Percentiles rank a stretch among this genome's conserved stretches.
These are phyloP conservation scores for Laupala kohalensis DNA, from an alignment of 1,140 invertebrate species.

Conservation along the genomic window DNA sequence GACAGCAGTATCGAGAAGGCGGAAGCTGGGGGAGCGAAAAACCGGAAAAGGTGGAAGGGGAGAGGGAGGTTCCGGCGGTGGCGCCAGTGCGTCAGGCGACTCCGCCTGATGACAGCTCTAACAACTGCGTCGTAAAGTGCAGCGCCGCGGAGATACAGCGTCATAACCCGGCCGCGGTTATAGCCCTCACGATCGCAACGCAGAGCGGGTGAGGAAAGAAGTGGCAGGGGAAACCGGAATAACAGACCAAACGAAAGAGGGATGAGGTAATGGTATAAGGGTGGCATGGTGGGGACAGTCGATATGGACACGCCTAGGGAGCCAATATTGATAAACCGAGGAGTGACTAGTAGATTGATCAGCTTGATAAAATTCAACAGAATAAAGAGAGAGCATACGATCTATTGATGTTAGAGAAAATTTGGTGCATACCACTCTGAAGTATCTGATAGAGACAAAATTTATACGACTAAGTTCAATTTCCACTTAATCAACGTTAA, in stretches of 20 bases:
- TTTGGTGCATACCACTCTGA: too few relatives aligned
- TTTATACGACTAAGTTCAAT: too few relatives aligned
- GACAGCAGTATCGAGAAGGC: too few relatives aligned
- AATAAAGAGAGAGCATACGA: too few relatives aligned
- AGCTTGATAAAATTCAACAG: too few relatives aligned
- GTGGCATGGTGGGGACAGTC: background rate
- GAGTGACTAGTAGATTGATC: too few relatives aligned
- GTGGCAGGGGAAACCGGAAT: background rate
- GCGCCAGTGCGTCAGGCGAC: too few relatives aligned
- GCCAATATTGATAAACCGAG: too few relatives aligned
- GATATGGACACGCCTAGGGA: background rate
- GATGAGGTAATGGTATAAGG: too few relatives aligned
- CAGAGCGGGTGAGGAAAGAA: background rate
- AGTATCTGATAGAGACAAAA: too few relatives aligned
- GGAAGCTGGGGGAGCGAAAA: background rate
- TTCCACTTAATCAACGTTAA: too few relatives aligned
- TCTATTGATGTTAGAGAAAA: too few relatives aligned
- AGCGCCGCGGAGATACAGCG: background rate
- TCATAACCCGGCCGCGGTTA: background rate
- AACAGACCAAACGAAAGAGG: background rate
- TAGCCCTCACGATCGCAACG: background rate
- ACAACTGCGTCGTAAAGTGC: background rate
- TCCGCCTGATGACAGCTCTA: background rate
- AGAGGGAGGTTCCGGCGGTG: background rate
- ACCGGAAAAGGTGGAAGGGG: background rate